Base-by-base conservation (phyloP, 2,888 invertebrate species). In the Reticulitermes lucifugus region DNA sequence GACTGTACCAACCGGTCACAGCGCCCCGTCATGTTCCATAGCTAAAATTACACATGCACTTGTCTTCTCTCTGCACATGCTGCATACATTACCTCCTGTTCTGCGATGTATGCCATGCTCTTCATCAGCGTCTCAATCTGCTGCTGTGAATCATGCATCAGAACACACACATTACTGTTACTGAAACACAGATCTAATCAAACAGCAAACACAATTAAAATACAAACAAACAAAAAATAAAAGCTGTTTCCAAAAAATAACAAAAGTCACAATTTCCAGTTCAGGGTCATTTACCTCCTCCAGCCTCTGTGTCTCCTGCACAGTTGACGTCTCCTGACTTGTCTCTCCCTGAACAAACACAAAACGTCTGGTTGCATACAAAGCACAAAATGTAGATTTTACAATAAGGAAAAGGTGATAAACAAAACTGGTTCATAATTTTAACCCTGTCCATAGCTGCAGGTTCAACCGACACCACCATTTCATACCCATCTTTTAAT, bases 71-170 rank as follows among this genome's bases (percentile, higher is more conserved):
- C 5, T 4, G 5, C 18, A 18, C 55, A 18, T 18, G 55, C 55
- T 18, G 14, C 55, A 55, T 55, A 5, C 46, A 9, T 12, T 91
- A 92, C 93, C 91, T 92, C 91, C 86, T 88, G 88, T 81, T 93
- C 92, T 86, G 90, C 90, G 81, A 90, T 89, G 87, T 91, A 90
- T 85, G 93, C 90, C 90, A 94, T 91, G 88, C 91, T 92, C 88
- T 91, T 92, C 89, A 93, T 91, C 89, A 93, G 91, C 86, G 92
- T 91, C 88, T 87, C 83, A 51, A 88, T 87, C 77, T 84, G 85
- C 84, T 85, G 84, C 88, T 88, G 86, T 46, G 83, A 87, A 85
- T 41, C 86, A 85, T 77, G 85, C 83, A 71, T 35, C 59, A 29
- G 83, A 84, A 86, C 51, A 79, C 21, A 86, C 29, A 82, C 35